Base-by-base conservation (phyloP, 2,797 vertebrate genomes). In the Tokudaia tokunoshimensis region DNA sequence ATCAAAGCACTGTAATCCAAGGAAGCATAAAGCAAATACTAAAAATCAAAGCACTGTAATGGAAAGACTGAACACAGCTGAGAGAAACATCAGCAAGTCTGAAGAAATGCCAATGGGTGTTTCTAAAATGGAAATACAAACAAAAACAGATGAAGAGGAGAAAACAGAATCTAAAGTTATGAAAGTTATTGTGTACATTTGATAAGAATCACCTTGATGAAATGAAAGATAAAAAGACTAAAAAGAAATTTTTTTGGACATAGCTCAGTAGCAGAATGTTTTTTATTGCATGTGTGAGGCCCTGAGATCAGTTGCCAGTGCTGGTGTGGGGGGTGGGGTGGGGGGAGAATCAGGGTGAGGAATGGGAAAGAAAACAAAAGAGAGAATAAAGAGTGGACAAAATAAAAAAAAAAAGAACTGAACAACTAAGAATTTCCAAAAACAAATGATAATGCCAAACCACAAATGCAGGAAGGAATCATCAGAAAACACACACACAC, bases 61-160 rank as follows among this genome's bases (percentile, higher is more conserved):
- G 63, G 52, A 75, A 88, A 75, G 61, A 55, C 20, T 59, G 26
- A 84, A 57, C 79, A 96, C 4, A 12, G 5, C 15, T 89, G 19
- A 92, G 59, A n/a, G 29, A 94, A 85, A 92, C 15, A 90, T 44
- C 44, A 37, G 41, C 61, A 65, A 92, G 14, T 37, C 26, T 94
- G 81, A 96, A 94, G n/a, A 89, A 78, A 92, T 87, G 44, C 61
- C 44, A 63, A 78, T 10, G 87, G 17, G 31, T 44, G 78, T 31
- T 83, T 63, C 37, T 14, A 70, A 89, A 89, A 85, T 44, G 55
- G 26, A 76, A 94, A 94, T 65, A 24, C 6, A 83, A 89, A 75
- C 11, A 84, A 26, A 74, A 72, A 89, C 80, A 47, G 1, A 78
- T 75, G 4, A 72, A 78, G 83, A 55, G n/a, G 29, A n/a, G 3